Evolutionary conservation across 2,888 invertebrate genomes (phyloP).

Genomic region (Drosophila tanythrix): DNA sequence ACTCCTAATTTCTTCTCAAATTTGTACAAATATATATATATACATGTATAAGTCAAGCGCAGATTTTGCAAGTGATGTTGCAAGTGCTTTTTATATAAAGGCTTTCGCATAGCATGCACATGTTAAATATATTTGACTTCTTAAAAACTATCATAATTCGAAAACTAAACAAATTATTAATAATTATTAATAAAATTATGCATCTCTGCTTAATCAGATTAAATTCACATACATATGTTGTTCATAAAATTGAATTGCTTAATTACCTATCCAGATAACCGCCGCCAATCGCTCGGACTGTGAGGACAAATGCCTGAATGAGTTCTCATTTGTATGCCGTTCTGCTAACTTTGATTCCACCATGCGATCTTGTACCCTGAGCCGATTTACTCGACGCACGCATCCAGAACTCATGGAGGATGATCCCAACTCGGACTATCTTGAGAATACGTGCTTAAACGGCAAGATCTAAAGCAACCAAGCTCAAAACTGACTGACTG

Average conservation of each 20-base stretch:
- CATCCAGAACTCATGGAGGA: slow-evolving; percentile 94
- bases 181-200: no score
- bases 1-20: not conserved
- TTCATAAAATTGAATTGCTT: slow-evolving; percentile 9
- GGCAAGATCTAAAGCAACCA: slow-evolving; percentile 86
- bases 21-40: not conserved
- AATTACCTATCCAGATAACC: slow-evolving; percentile 84
- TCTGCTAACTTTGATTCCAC: slow-evolving; percentile 93
- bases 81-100: not conserved
- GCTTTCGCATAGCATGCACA: not conserved
- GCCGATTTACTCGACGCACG: slow-evolving; percentile 92
- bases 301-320: slow-evolving; percentile 95
- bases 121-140: not conserved
- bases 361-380: slow-evolving; percentile 91
- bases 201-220: not conserved
- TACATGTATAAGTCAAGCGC: not conserved
- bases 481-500: not conserved
- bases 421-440: slow-evolving; percentile 94
- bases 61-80: not conserved
- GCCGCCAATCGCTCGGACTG: slow-evolving; percentile 95
- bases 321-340: slow-evolving; percentile 94
- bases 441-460: slow-evolving; percentile 95
- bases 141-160: not conserved
- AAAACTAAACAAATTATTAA: not conserved
- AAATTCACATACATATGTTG: not conserved